Conservation (phyloP, 2,797 vertebrate species). For the Sciurus carolinensis region DNA sequence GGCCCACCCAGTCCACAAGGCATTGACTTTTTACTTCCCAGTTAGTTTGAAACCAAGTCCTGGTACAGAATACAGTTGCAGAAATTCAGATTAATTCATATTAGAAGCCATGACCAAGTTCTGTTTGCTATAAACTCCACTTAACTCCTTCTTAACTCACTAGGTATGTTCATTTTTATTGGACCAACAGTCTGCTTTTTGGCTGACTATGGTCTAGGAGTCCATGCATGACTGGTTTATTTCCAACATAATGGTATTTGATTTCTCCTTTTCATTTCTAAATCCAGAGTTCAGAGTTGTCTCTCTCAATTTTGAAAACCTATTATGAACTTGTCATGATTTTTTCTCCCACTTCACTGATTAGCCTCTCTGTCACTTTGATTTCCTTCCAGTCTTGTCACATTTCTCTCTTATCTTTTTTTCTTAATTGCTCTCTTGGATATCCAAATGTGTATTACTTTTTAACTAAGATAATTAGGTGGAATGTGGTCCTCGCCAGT, state of each 20-base stretch:
- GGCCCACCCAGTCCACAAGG: slow-evolving; percentile 12
- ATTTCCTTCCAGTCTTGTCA: slow-evolving; percentile 65
- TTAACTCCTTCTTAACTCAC: neutral
- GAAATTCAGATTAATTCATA: neutral
- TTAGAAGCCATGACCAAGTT: slow-evolving; percentile 50
- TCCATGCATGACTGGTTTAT: slow-evolving; percentile 58
- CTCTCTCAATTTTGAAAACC: slow-evolving; percentile 70
- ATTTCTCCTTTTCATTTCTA: slow-evolving; percentile 67
- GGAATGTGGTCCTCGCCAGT: neutral
- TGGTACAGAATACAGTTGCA: slow-evolving; percentile 28
- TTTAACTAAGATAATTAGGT: slow-evolving; percentile 20
- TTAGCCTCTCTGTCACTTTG: slow-evolving; percentile 65
- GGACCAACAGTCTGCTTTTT: slow-evolving; percentile 40
- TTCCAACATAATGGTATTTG: slow-evolving; percentile 62
- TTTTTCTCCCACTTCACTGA: slow-evolving; percentile 63
- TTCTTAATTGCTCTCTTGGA: slow-evolving; percentile 17
- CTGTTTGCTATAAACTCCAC: slow-evolving; percentile 49
- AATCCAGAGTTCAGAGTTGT: slow-evolving; percentile 73
- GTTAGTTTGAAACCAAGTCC: slow-evolving; percentile 61
- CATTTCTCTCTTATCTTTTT: slow-evolving; percentile 36
- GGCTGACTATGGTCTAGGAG: slow-evolving; percentile 20
- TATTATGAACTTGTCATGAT: slow-evolving; percentile 71
- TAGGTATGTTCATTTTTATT: slow-evolving; percentile 53
- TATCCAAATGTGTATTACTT: neutral
- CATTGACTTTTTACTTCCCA: slow-evolving; percentile 40